A percentile compares a stretch with the other conserved stretches of the same genome.
Conservation (phyloP, 2,888 invertebrate species). For the Cinara cedri region DNA sequence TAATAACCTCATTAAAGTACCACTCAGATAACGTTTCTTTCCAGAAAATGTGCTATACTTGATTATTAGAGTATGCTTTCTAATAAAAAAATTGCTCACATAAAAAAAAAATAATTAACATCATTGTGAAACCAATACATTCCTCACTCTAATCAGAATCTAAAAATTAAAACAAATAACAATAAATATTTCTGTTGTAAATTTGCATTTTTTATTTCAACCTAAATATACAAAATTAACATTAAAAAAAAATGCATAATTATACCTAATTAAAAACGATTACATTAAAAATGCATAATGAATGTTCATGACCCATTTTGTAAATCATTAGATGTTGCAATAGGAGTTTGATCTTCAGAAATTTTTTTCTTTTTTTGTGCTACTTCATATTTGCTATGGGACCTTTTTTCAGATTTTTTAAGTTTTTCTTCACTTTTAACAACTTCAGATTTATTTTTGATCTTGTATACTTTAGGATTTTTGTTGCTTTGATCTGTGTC, state of each 20-base stretch:
- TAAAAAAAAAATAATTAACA: too few relatives aligned
- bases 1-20: too few relatives aligned
- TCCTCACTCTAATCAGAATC: too few relatives aligned
- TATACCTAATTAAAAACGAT: slow-evolving; percentile 31
- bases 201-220: slow-evolving; percentile 31
- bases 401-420: slow-evolving; percentile 46
- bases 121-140: too few relatives aligned
- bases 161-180: too few relatives aligned
- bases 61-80: too few relatives aligned
- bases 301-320: slow-evolving; percentile 44
- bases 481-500: background rate
- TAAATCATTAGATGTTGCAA: slow-evolving; percentile 23
- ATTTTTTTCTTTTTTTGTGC: slow-evolving; percentile 40
- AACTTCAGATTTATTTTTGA: slow-evolving; percentile 26
- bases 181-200: background rate
- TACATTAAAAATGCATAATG: slow-evolving; percentile 23
- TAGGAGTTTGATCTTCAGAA: slow-evolving; percentile 19
- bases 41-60: too few relatives aligned
- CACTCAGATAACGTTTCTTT: too few relatives aligned
- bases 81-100: too few relatives aligned
- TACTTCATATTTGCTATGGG: slow-evolving; percentile 22
- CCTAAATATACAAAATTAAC: slow-evolving; percentile 47
- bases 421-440: slow-evolving; percentile 36
- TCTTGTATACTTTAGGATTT: slow-evolving; percentile 28
- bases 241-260: slow-evolving; percentile 45